Conservation (phyloP, 1,140 invertebrate genomes). For the Maconellicoccus hirsutus region DNA sequence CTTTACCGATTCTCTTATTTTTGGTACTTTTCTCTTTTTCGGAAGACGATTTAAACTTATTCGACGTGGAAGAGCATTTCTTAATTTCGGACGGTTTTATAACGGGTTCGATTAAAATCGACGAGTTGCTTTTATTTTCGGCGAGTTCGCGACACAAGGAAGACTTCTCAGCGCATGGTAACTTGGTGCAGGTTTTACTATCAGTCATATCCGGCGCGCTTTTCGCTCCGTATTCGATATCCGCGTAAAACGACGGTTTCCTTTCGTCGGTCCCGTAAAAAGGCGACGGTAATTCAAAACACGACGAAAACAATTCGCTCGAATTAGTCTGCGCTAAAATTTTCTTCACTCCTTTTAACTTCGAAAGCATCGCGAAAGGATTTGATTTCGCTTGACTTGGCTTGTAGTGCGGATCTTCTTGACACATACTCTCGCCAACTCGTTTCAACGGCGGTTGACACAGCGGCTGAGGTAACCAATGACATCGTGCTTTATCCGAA, state of each 20-base stretch:
- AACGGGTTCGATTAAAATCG: conserved; percentile 29
- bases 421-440: conserved; percentile 63
- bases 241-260: conserved; percentile 15
- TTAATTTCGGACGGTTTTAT: conserved; percentile 28
- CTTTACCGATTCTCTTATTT: neutral
- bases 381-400: conserved; percentile 42
- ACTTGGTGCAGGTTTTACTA: neutral
- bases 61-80: conserved; percentile 15
- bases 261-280: conserved; percentile 22
- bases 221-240: neutral
- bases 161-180: conserved; percentile 17
- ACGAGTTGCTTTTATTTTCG: conserved; percentile 4
- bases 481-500: conserved; percentile 62
- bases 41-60: conserved; percentile 14
- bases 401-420: conserved; percentile 64
- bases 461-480: conserved; percentile 38
- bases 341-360: conserved; percentile 60
- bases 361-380: conserved; percentile 54
- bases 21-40: neutral
- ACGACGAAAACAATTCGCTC: conserved; percentile 54
- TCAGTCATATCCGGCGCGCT: neutral
- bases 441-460: conserved; percentile 42
- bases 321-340: conserved; percentile 45
- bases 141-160: conserved; percentile 23
- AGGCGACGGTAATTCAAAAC: conserved; percentile 56